Base-by-base conservation (phyloP, 2,888 invertebrate genomes). In the Ptychoptera contaminata region DNA sequence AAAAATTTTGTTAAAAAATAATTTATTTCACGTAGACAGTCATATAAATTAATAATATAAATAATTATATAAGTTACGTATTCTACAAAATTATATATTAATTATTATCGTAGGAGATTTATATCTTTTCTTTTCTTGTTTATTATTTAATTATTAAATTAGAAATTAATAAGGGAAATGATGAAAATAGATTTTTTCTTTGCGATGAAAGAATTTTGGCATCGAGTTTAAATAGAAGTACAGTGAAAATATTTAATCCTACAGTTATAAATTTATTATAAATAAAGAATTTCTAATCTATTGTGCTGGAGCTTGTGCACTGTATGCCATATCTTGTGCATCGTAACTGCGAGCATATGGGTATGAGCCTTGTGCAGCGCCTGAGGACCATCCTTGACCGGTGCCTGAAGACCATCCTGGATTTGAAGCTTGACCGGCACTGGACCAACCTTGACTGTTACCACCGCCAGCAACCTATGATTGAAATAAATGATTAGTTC, bases 271-370 rank as follows among this genome's bases (percentile, higher is more conserved):
- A 10, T 14, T 23, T 23, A 5, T 23, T 23, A 23, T 23, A 23
- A 14, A 23, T 5, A 23, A 23, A 7, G 7, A 23, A 23, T 23
- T 23, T 23, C 23, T 23, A 23, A 23, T 23, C 35, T 44, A 35
- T 43, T 42, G 43, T 12, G 45, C 32, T 46, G 71, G 67, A 47
- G 68, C 67, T 52, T 84, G 82, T 3, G 74, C 74, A 46, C 76
- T 73, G 58, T 82, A 85, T 4, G 82, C 84, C 56, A 84, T 57
- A 47, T 79, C 72, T 50, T 82, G 82, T 7, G 77, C 75, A 32
- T 73, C 75, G 40, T 72, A 62, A 44, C 67, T 67, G 59, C 70
- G 64, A 10, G 68, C 69, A 57, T 72, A 72, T 39, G 72, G 71
- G 50, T 69, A 70, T 11, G 58, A 53, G 47, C 58, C 56, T 8